phyloP scores from a whole-genome alignment of 1,140 invertebrate species.

The Bombus ignitus region DNA sequence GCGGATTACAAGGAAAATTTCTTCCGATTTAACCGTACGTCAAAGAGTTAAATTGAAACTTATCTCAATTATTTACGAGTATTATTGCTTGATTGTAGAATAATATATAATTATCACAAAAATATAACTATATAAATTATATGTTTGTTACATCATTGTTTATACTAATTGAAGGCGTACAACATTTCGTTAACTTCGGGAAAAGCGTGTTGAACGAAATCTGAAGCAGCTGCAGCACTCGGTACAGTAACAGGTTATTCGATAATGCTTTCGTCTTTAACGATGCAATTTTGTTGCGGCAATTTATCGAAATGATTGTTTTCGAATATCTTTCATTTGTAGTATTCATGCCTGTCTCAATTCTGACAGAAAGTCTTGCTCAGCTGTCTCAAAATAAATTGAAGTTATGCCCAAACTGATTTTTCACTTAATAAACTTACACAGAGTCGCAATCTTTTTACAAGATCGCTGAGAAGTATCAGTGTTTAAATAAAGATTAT shows the following conservation, averaged over 20 bases:
- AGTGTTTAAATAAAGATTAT: background rate
- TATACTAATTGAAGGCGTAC: background rate
- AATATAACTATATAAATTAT: too few relatives aligned
- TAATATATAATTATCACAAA: too few relatives aligned
- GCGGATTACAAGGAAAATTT: background rate
- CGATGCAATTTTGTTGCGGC: background rate
- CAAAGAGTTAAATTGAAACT: too few relatives aligned
- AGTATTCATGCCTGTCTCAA: background rate
- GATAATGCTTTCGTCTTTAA: background rate
- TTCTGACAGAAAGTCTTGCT: background rate
- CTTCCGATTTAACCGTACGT: background rate
- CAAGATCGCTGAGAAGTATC: background rate
- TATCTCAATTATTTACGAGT: too few relatives aligned
- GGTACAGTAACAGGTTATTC: constrained; percentile 3
- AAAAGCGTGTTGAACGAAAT: background rate
- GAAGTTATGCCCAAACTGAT: background rate
- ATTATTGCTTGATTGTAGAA: too few relatives aligned
- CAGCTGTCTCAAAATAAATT: background rate
- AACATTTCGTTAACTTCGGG: background rate
- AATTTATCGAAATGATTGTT: background rate
- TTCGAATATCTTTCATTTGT: background rate
- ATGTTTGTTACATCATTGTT: background rate
- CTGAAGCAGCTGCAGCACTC: background rate
- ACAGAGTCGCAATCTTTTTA: background rate
- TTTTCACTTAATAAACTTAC: background rate